A percentile compares a stretch with the other conserved stretches of the same genome.
Conservation (phyloP, 2,888 invertebrate species). For the Melanchra persicariae region DNA sequence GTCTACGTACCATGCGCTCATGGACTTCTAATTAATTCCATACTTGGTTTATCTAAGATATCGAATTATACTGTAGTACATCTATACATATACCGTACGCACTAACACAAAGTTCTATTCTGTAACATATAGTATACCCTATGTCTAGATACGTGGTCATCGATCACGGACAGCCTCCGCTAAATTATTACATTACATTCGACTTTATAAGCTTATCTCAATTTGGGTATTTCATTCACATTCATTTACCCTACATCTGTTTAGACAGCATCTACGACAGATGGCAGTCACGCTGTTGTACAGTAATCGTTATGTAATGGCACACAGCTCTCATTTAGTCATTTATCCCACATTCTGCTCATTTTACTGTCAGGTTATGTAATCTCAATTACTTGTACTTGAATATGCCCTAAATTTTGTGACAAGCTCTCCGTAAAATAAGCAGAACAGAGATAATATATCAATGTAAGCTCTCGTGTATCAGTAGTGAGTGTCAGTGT, state of each 20-base stretch:
- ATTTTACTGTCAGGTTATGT: constrained; percentile 32
- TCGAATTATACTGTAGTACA: constrained; percentile 37
- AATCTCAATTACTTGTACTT: constrained; percentile 55
- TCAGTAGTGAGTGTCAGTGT: constrained; percentile 14
- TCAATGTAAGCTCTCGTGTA: constrained; percentile 26
- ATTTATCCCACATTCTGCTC: constrained; percentile 26
- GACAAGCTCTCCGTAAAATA: constrained; percentile 42
- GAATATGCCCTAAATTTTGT: constrained; percentile 30
- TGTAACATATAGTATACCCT: constrained; percentile 30
- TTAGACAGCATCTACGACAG: constrained; percentile 42
- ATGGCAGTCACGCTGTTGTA: constrained; percentile 24
- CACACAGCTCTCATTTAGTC: constrained; percentile 47
- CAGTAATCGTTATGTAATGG: constrained; percentile 41
- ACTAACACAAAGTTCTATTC: constrained; percentile 48
- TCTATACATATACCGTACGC: constrained; percentile 35
- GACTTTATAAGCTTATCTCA: constrained; percentile 49
- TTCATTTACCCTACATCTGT: constrained; percentile 34
- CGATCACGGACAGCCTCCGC: constrained; percentile 49
- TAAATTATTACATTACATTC: constrained; percentile 47
- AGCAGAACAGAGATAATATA: constrained; percentile 37
- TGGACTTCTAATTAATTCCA: constrained; percentile 38
- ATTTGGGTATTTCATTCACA: constrained; percentile 55
- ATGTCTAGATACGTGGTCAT: constrained; percentile 43
- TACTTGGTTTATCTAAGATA: constrained; percentile 34
- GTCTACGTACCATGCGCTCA: constrained; percentile 16